These are phyloP conservation scores for Arenicola marina DNA, from an alignment of 2,888 invertebrate genomes.

Conservation along the genomic window DNA sequence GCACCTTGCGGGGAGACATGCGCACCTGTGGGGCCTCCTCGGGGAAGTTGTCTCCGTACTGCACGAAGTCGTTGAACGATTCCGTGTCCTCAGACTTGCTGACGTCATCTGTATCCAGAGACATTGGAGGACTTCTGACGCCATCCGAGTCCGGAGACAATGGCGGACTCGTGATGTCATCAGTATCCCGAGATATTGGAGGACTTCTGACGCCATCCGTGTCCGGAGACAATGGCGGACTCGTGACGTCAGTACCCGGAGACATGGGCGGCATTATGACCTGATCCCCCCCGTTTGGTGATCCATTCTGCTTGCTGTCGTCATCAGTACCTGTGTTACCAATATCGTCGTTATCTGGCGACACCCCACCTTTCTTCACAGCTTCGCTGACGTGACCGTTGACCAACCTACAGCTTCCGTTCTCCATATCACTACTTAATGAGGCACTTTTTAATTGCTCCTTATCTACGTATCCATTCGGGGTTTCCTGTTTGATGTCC, in stretches of 20 bases:
- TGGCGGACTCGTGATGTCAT: not conserved
- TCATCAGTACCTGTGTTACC: not conserved
- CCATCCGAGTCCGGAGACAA: not conserved
- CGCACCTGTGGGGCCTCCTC: not conserved
- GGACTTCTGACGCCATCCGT: not conserved
- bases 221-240: too few relatives aligned
- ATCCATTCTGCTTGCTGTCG: not conserved
- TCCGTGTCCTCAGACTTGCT: slow-evolving; percentile 12
- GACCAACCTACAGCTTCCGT: too few relatives aligned
- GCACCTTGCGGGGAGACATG: not conserved
- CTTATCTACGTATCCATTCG: too few relatives aligned
- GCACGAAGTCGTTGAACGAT: slow-evolving; percentile 27
- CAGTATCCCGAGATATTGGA: too few relatives aligned
- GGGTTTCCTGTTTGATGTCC: too few relatives aligned
- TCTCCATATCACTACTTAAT: too few relatives aligned
- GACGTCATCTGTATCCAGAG: too few relatives aligned
- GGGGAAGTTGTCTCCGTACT: slow-evolving; percentile 7
- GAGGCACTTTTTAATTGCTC: too few relatives aligned
- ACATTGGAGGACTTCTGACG: not conserved
- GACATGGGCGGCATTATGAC: too few relatives aligned
- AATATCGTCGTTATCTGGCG: not conserved
- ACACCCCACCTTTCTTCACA: too few relatives aligned
- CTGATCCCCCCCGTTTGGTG: too few relatives aligned
- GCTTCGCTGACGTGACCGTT: too few relatives aligned
- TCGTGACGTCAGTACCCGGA: not conserved